Percentiles rank a stretch among this genome's conserved stretches.
Conservation (phyloP, 2,888 invertebrate genomes). For the Patella caerulea region DNA sequence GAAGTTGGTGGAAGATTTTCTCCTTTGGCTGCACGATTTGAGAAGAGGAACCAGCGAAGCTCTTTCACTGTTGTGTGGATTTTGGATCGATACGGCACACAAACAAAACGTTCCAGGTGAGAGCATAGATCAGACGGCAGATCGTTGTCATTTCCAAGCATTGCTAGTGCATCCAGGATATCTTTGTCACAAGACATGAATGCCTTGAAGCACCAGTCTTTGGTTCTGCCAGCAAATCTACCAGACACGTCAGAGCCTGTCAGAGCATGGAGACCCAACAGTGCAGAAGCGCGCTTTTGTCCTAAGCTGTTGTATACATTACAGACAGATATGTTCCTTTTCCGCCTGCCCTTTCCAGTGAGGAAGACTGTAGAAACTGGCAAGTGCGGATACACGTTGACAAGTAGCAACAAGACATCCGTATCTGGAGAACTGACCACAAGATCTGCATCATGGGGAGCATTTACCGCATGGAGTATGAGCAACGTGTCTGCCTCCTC, state of each 20-base stretch:
- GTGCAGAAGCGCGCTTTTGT: conserved; percentile 27
- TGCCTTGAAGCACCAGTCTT: conserved; percentile 13
- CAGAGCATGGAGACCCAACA: conserved; percentile 29
- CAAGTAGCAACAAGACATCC: no score
- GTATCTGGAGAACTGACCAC: no score
- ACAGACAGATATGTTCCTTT: no score
- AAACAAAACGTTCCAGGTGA: neutral
- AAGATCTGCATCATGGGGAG: no score
- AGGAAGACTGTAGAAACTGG: no score
- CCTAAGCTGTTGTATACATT: conserved; percentile 25
- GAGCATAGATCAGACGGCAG: conserved; percentile 4
- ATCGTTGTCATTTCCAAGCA: conserved; percentile 9
- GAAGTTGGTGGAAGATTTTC: neutral
- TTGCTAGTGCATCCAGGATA: conserved; percentile 14
- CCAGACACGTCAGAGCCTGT: conserved; percentile 22
- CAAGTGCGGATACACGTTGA: no score
- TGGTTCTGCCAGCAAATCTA: conserved; percentile 13
- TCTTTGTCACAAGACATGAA: conserved; percentile 6
- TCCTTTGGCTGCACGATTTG: neutral
- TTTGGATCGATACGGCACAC: neutral
- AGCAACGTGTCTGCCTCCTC: no score
- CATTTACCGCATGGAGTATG: no score
- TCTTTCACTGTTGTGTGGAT: neutral
- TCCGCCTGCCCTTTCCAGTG: no score
- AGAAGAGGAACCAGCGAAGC: neutral